These are phyloP conservation scores for Eueides isabella DNA, from an alignment of 1,140 invertebrate species.

Conservation along the genomic window DNA sequence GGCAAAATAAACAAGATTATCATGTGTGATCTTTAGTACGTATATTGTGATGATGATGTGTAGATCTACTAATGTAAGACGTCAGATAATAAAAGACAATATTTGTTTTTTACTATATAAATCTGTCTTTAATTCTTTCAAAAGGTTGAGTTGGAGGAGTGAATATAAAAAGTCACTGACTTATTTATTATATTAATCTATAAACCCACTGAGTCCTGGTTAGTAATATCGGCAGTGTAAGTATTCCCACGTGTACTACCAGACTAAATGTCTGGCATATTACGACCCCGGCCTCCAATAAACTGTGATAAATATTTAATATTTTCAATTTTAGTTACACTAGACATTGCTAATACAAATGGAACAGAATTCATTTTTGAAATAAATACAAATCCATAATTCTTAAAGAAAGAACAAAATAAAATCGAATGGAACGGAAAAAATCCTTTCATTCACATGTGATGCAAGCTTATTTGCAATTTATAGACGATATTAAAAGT, in stretches of 20 bases:
- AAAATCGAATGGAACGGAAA: slow-evolving; percentile 6
- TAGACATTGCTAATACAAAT: not conserved
- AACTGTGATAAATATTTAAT: not conserved
- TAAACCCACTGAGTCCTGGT: not conserved
- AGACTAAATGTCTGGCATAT: not conserved
- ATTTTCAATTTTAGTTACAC: not conserved
- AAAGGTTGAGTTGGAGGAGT: not conserved
- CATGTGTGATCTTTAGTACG: slow-evolving; percentile 24
- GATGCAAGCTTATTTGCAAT: slow-evolving; percentile 28
- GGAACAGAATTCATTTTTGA: not conserved
- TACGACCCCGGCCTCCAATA: not conserved
- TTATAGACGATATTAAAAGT: slow-evolving; percentile 42
- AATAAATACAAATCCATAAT: not conserved
- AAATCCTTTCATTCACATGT: slow-evolving; percentile 7
- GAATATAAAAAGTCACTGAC: not conserved
- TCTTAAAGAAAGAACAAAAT: not conserved
- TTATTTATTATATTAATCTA: not conserved
- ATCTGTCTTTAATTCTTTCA: too few relatives aligned
- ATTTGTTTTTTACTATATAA: too few relatives aligned
- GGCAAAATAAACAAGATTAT: slow-evolving; percentile 37
- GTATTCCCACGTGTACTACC: not conserved
- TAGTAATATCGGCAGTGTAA: not conserved
- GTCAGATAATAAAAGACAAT: not conserved
- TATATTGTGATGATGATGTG: slow-evolving; percentile 4
- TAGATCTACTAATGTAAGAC: not conserved